A percentile compares a stretch with the other conserved stretches of the same genome.
phyloP scores from a whole-genome alignment of 2,888 invertebrate species.

The Ornithoptera alexandrae region DNA sequence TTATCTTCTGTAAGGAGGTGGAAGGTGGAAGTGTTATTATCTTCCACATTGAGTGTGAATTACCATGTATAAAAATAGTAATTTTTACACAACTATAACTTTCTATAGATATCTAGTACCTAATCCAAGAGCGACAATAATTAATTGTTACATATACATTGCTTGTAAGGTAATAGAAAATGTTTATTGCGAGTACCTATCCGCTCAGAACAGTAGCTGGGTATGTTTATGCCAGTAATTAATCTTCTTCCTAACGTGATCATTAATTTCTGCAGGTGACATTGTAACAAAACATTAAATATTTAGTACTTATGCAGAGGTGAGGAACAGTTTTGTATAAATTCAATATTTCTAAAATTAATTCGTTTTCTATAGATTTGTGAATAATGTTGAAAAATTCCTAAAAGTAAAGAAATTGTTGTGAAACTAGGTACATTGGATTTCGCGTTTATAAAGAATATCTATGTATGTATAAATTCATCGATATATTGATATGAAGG shows the following conservation, averaged over 20 bases:
- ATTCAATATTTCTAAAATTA: neutral
- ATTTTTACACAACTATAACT: no score
- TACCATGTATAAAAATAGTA: no score
- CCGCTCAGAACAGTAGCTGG: neutral
- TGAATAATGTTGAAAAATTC: neutral
- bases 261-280: constrained; percentile 14
- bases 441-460: no score
- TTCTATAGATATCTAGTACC: neutral
- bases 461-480: no score
- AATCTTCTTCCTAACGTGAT: constrained; percentile 6
- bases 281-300: constrained; percentile 2
- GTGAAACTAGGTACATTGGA: no score
- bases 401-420: neutral
- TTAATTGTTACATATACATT: constrained; percentile 1
- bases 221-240: constrained; percentile 8
- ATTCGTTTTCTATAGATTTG: neutral
- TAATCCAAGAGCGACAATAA: neutral
- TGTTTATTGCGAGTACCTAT: constrained; percentile 10
- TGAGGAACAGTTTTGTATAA: neutral
- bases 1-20: no score
- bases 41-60: no score
- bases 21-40: no score
- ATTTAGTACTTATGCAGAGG: neutral
- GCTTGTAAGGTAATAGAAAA: constrained; percentile 4
- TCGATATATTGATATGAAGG: no score